A percentile compares a stretch with the other conserved stretches of the same genome.
Conservation (phyloP, 2,888 invertebrate species). For the Tetragonula carbonaria region DNA sequence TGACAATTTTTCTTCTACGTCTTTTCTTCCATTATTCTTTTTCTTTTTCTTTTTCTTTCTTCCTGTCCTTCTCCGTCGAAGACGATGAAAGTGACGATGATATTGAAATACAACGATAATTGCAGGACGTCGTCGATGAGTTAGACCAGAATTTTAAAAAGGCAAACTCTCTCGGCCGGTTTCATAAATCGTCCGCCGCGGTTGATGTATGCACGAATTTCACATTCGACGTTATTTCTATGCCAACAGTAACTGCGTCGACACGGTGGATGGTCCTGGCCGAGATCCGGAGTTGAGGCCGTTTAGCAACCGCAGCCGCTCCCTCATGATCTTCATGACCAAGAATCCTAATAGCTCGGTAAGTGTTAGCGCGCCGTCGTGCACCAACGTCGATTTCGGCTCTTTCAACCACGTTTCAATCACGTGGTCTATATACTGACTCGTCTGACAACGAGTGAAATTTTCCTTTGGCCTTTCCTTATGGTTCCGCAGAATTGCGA, state of each 20-base stretch:
- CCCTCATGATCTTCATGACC: constrained; percentile 82
- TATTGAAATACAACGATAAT: neutral
- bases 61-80: neutral
- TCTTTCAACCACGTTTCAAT: too few species aligned
- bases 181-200: neutral
- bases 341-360: constrained; percentile 82
- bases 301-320: constrained; percentile 83
- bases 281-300: constrained; percentile 83
- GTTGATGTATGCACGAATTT: constrained; percentile 45
- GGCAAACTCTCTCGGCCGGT: neutral
- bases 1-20: neutral
- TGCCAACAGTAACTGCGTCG: constrained; percentile 79
- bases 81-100: neutral
- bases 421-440: too few species aligned
- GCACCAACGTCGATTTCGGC: neutral
- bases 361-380: constrained; percentile 39
- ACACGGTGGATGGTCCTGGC: constrained; percentile 83
- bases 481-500: neutral
- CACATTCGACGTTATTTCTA: constrained; percentile 69
- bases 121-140: neutral
- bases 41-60: too few species aligned
- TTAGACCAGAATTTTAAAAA: neutral
- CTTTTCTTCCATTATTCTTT: neutral
- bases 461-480: neutral
- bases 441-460: neutral